These are phyloP conservation scores for Bombyx huttoni DNA, from an alignment of 2,888 invertebrate genomes.

Conservation along the genomic window DNA sequence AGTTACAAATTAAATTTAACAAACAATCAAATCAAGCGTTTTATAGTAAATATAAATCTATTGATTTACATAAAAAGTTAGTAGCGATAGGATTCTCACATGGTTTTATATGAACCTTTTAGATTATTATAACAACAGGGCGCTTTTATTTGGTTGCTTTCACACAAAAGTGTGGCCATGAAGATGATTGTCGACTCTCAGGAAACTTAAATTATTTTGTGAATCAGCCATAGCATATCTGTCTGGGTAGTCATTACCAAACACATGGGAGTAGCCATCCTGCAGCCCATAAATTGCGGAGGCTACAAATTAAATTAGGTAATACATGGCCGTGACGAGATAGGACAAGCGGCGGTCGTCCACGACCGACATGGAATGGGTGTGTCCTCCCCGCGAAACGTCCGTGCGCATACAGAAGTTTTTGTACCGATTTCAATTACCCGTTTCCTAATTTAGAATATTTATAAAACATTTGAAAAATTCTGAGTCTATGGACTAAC, in stretches of 20 bases:
- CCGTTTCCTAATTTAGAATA: background rate
- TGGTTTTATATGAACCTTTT: too few relatives aligned
- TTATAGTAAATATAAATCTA: too few relatives aligned
- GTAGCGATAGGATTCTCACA: too few relatives aligned
- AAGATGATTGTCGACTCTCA: background rate
- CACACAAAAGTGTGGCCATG: background rate
- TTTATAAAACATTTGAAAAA: background rate
- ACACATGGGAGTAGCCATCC: slow-evolving; percentile 47
- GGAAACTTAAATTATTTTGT: background rate
- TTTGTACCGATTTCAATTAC: slow-evolving; percentile 12
- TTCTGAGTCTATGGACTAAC: too few relatives aligned
- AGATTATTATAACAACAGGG: too few relatives aligned
- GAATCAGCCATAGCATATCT: slow-evolving; percentile 5
- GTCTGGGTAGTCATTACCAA: slow-evolving; percentile 24
- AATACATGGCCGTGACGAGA: slow-evolving; percentile 65
- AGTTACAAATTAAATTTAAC: too few relatives aligned
- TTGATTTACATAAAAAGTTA: too few relatives aligned
- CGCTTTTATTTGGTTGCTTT: too few relatives aligned
- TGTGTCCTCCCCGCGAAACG: slow-evolving; percentile 38
- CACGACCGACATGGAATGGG: slow-evolving; percentile 62
- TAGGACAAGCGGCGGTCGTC: slow-evolving; percentile 50
- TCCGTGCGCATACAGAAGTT: slow-evolving; percentile 9
- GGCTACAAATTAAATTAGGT: slow-evolving; percentile 71
- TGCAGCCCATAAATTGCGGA: slow-evolving; percentile 60
- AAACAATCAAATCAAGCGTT: too few relatives aligned